Evolutionary conservation across 2,797 vertebrate genomes (phyloP), one percentile per base, ranked within the genome.

Genomic region (Trachurus trachurus): DNA sequence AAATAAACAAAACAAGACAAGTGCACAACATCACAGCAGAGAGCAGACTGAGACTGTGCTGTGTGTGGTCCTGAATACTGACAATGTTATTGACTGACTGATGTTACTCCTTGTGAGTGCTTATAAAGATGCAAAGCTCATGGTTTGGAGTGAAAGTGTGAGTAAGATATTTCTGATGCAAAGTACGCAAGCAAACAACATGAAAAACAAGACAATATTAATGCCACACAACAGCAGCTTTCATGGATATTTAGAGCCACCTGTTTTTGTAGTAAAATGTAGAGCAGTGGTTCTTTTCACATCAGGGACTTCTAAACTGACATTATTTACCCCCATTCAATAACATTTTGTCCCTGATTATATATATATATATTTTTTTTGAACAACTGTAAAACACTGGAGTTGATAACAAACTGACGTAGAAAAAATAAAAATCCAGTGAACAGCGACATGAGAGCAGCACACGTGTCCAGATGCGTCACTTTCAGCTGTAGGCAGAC

Each of bases 1-100:
- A 47, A 65, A 37, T 13, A 40, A 10, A 9, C 19, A 42, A 37
- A 17, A 17, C 40, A 29, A 57, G 5, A 61, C 0, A 39, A 39
- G 61, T 50, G 60, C 52, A 39, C n/a, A 54, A 50, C 37, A 77
- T 64, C 17, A 40, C 16, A 66, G 39, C n/a, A 68, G 34, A 42
- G 16, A 64, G 44, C 53, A 52, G 34, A 47, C 42, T 50, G 59
- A 53, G 29, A 40, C 52, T 60, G 19, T 68, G 29, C 52, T 60
- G 22, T 68, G 29, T 34, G 17, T 9, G 31, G 22, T 52, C 29
- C 66, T 69, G 52, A 53, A 66, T 47, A 53, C 47, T 54, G 62
- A 54, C 50, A 44, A 62, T 19, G 37, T 57, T 59, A 59, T 26
- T 53, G 60, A 65, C 60, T 16, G 60, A 54, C 52, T 29, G 22